Evolutionary conservation across 2,113 vertebrate genomes (phyloP), one percentile per base, ranked within the genome.

Genomic region (Apodemus speciosus): DNA sequence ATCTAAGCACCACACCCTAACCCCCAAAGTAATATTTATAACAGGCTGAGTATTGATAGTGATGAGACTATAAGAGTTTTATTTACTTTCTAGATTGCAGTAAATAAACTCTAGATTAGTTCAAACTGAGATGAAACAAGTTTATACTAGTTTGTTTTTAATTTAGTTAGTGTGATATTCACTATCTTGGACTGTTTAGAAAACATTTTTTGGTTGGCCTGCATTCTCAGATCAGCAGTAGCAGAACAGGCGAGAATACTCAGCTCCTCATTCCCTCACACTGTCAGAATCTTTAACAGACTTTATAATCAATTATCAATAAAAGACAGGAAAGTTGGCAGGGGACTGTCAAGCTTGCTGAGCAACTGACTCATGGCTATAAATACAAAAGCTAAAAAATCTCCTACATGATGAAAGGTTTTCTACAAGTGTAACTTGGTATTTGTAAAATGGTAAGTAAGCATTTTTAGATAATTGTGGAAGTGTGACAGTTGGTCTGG

Each of bases 331-430:
- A 90, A 90, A 91, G 60, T 58, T 93, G 43, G 80, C 92, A 92
- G 53, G 95, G 68, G 25, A 83, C 87, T 32, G 18, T 13, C 49
- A 81, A 81, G 68, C 23, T 92, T 93, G 89, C 25, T 95, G 68
- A 93, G 73, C 93, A 73, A 89, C 64, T 92, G 72, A 95, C 21
- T 94, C 88, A 92, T 43, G 53, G 77, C 79, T 83, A 94, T 85
- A 95, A 95, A 95, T 60, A 90, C 86, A 92, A 89, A 94, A n/a
- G 80, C 86, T 95, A 94, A 96, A 88, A 91, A 92, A 89, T 25
- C 83, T 69, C 80, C 87, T 60, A 93, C n/a, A 38, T 51, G 64
- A 89, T 86, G 89, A 80, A 85, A 95, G 46, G 81, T 25, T 85
- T 92, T 60, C 83, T 77, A 90, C 60, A 46, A 94, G 9, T 68